Evolutionary conservation across 1,140 invertebrate species (phyloP).

Genomic region (Thrips palmi): DNA sequence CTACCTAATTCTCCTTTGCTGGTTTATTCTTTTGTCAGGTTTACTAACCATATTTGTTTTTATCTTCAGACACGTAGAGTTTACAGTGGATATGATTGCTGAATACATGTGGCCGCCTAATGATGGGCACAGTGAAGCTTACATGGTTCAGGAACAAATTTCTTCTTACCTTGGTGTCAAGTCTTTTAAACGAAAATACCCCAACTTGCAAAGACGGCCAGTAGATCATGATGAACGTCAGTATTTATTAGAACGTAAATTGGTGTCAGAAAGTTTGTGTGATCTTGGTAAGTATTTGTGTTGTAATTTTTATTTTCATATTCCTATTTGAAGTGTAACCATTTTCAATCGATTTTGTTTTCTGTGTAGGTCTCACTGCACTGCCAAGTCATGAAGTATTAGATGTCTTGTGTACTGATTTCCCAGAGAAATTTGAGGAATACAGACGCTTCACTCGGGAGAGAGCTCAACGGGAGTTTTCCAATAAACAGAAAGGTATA

Average conservation of each 20-base stretch:
- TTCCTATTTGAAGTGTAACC: not conserved
- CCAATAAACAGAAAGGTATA: constrained; percentile 43
- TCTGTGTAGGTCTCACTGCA: constrained; percentile 59
- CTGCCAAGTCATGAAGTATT: constrained; percentile 78
- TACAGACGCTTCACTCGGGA: constrained; percentile 68
- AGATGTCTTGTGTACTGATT: constrained; percentile 88
- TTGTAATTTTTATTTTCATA: constrained; percentile 3
- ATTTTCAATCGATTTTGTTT: constrained; percentile 8
- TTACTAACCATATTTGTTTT: constrained; percentile 3
- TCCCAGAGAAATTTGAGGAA: constrained; percentile 88
- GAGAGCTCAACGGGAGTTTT: constrained; percentile 52
- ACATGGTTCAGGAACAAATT: constrained; percentile 83
- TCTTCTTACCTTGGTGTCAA: constrained; percentile 82
- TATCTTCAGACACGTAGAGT: constrained; percentile 25
- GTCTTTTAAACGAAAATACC: constrained; percentile 90
- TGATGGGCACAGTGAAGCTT: constrained; percentile 45
- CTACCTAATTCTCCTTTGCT: constrained; percentile 12
- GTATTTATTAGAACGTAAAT: constrained; percentile 62
- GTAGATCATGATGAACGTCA: constrained; percentile 81
- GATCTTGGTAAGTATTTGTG: constrained; percentile 47
- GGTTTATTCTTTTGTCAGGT: constrained; percentile 1
- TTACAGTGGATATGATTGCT: constrained; percentile 70
- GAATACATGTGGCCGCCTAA: constrained; percentile 87
- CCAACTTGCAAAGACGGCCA: constrained; percentile 62
- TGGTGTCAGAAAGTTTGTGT: constrained; percentile 82